A percentile compares a stretch with the other conserved stretches of the same genome.
phyloP scores from a whole-genome alignment of 2,113 vertebrate genomes.

The Sinocyclocheilus maitianheensis region DNA sequence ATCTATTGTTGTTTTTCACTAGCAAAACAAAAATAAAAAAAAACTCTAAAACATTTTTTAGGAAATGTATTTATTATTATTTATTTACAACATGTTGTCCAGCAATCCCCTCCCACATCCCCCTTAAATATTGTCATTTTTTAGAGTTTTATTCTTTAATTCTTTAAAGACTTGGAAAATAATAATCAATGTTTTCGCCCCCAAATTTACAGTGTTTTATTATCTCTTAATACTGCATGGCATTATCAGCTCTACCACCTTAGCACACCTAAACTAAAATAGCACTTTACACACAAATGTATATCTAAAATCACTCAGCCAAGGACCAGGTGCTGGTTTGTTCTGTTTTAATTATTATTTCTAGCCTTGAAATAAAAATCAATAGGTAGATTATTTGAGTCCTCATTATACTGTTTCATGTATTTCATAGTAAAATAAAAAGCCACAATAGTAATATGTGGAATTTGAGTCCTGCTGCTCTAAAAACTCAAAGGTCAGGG shows the following conservation, averaged over 20 bases:
- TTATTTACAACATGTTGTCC: background rate
- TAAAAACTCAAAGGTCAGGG: conserved; percentile 66
- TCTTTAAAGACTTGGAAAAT: too few species aligned
- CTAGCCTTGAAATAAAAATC: conserved; percentile 69
- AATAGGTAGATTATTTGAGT: conserved; percentile 66
- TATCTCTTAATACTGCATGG: too few species aligned
- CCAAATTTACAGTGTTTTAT: too few species aligned
- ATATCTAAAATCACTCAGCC: conserved; percentile 27
- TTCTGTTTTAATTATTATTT: conserved; percentile 67
- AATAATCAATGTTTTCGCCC: too few species aligned
- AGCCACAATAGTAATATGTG: conserved; percentile 63
- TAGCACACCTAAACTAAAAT: conserved; percentile 18
- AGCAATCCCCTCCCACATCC: background rate
- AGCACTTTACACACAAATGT: conserved; percentile 44
- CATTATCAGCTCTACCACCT: conserved; percentile 14
- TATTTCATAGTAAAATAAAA: conserved; percentile 69
- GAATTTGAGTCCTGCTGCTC: conserved; percentile 67
- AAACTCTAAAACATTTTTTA: background rate
- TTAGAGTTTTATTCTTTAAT: too few species aligned
- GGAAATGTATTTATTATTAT: background rate
- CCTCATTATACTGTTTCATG: conserved; percentile 68
- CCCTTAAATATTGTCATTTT: too few species aligned
- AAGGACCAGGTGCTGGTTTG: conserved; percentile 67
- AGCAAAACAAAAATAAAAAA: background rate
- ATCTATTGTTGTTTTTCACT: background rate